Evolutionary conservation across 2,888 invertebrate species (phyloP).

Genomic region (Melitaea athalia): DNA sequence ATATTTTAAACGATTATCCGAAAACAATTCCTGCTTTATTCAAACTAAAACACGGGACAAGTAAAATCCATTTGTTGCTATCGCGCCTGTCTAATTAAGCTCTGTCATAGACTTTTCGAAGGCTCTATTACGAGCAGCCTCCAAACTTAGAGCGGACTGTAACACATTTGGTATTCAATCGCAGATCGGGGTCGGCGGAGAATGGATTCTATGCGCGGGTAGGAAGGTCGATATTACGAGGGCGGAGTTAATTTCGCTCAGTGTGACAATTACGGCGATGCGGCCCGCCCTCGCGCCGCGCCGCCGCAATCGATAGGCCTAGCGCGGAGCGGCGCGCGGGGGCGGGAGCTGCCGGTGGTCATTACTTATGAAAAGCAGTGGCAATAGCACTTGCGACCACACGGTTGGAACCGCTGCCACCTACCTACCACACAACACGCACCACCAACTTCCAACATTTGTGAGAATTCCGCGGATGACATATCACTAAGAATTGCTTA

Average conservation of each 20-base stretch:
- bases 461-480: slow-evolving; percentile 25
- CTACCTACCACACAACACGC: slow-evolving; percentile 46
- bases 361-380: slow-evolving; percentile 81
- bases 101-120: slow-evolving; percentile 82
- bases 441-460: slow-evolving; percentile 41
- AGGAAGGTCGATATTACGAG: slow-evolving; percentile 72
- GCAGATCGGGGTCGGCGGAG: slow-evolving; percentile 45
- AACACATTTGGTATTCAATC: slow-evolving; percentile 77
- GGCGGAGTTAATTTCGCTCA: slow-evolving; percentile 71
- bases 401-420: slow-evolving; percentile 30
- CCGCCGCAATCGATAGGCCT: slow-evolving; percentile 87
- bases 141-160: slow-evolving; percentile 79
- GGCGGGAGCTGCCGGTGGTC: slow-evolving; percentile 58
- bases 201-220: slow-evolving; percentile 66
- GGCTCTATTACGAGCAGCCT: slow-evolving; percentile 80
- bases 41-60: slow-evolving; percentile 69
- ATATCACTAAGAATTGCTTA: not conserved
- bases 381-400: slow-evolving; percentile 50
- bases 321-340: slow-evolving; percentile 80
- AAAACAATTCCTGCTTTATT: slow-evolving; percentile 61
- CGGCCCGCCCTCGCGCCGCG: slow-evolving; percentile 83
- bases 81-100: slow-evolving; percentile 81
- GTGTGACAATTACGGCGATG: slow-evolving; percentile 82
- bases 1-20: slow-evolving; percentile 59
- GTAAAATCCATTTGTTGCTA: slow-evolving; percentile 80